phyloP scores from a whole-genome alignment of 1,140 invertebrate species.

The Cyclargus thomasi region DNA sequence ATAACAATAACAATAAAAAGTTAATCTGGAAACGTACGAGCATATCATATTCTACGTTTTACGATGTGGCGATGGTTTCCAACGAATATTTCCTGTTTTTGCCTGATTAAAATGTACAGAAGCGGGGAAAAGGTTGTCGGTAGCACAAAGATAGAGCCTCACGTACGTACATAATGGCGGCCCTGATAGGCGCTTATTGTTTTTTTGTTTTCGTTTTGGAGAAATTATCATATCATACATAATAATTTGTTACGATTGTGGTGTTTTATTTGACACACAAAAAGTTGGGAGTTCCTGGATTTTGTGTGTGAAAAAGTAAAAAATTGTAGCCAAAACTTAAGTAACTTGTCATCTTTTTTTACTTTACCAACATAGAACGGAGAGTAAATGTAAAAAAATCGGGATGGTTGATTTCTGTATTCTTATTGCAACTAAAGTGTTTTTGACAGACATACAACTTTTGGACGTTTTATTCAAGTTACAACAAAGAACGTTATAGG shows the following conservation, averaged over 20 bases:
- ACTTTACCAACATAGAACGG: too few relatives aligned
- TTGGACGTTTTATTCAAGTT: too few relatives aligned
- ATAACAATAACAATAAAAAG: constrained; percentile 22
- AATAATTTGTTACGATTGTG: constrained; percentile 46
- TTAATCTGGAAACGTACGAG: constrained; percentile 3
- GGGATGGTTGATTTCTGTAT: too few relatives aligned
- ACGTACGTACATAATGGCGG: constrained; percentile 67
- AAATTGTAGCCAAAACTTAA: too few relatives aligned
- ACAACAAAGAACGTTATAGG: too few relatives aligned
- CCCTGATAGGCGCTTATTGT: constrained; percentile 58
- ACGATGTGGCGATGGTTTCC: constrained; percentile 61
- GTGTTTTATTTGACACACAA: neutral
- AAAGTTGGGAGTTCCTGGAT: neutral
- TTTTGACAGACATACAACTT: too few relatives aligned
- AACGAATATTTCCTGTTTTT: constrained; percentile 52
- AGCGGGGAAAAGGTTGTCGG: constrained; percentile 57
- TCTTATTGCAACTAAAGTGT: too few relatives aligned
- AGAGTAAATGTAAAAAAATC: too few relatives aligned
- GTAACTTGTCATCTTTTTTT: too few relatives aligned
- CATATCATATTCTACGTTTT: constrained; percentile 27
- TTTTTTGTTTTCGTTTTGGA: constrained; percentile 64
- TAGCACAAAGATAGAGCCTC: constrained; percentile 58
- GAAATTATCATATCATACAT: constrained; percentile 47
- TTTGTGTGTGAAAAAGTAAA: too few relatives aligned
- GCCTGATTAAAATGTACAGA: constrained; percentile 70